Evolutionary conservation across 2,113 vertebrate species (phyloP), one percentile per base, ranked within the genome.

Genomic region (Grus americana): DNA sequence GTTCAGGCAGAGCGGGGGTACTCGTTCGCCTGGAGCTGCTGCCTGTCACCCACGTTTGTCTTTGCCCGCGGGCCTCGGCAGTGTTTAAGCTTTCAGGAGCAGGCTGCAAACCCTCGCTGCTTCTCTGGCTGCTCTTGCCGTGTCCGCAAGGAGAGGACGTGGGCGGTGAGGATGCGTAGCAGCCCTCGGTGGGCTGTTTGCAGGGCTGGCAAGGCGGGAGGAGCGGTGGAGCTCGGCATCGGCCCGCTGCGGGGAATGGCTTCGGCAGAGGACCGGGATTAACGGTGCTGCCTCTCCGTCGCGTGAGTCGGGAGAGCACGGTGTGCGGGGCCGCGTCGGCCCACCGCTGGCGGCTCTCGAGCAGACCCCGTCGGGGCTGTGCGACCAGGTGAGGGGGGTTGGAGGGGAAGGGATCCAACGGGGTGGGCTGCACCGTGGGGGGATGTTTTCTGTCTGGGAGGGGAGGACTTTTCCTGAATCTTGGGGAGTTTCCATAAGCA

Each of bases 11-110:
- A 70, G 59, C 6, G 0, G 5, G 17, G 59, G 8, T 7, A 5
- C 26, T 26, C 2, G 30, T 46, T 61, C 3, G 14, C 58, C 36
- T 8, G 84, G 76, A 63, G 62, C 7, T 32, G 67, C 80, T 13
- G 22, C 40, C 29, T 1, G 0, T 36, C 19, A 10, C 6, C 81
- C 5, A 0, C 2, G 0, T 8, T 50, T 2, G 0, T 6, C 46
- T 40, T 34, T 40, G 42, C 78, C 85, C 3, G 8, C 0, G 9
- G 27, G 8, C 29, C 5, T 4, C 5, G 75, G 75, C 27, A 3
- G 5, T 1, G 4, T 32, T 42, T 20, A 12, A n/a, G 81, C 24
- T 52, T 54, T 68, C 12, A 4, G 72, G 83, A 73, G 58, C 24
- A 6, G 21, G 4, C 21, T 1, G 4, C 70, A 32, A 44, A 11